Conservation (phyloP, 1,140 invertebrate species). For the Drosophila mayri region DNA sequence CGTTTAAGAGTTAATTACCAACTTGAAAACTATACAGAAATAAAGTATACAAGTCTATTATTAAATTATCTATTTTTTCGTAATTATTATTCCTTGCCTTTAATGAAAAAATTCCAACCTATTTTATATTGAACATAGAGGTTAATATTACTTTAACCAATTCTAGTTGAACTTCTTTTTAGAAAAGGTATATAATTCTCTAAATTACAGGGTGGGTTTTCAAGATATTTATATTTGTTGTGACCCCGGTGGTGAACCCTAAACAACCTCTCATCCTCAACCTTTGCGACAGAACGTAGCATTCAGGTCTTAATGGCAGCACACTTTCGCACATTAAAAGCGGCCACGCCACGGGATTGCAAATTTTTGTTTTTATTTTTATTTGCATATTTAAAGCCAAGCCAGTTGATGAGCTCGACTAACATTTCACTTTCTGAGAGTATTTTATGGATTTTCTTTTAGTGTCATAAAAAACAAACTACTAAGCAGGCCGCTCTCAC, state of each 20-base stretch:
- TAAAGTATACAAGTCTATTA: not conserved
- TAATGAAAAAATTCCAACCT: not conserved
- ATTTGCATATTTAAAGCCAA: slow-evolving; percentile 62
- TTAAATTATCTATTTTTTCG: not conserved
- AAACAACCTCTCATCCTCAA: not conserved
- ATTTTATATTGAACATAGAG: not conserved
- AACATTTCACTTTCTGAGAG: slow-evolving; percentile 62
- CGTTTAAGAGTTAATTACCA: too few relatives aligned
- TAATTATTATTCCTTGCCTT: not conserved
- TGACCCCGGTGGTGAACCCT: not conserved
- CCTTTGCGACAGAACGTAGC: slow-evolving; percentile 19
- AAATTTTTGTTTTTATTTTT: slow-evolving; percentile 62
- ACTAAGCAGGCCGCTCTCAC: not conserved
- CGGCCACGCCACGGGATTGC: slow-evolving; percentile 33
- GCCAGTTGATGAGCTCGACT: slow-evolving; percentile 19
- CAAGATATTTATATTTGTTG: not conserved
- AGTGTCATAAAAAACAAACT: slow-evolving; percentile 15
- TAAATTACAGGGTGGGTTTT: too few relatives aligned
- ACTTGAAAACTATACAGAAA: not conserved
- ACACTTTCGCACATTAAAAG: slow-evolving; percentile 70
- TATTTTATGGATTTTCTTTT: slow-evolving; percentile 34
- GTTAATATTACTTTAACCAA: not conserved
- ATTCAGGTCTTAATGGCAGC: slow-evolving; percentile 14
- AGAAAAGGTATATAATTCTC: not conserved
- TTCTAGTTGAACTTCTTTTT: not conserved